Evolutionary conservation across 2,797 vertebrate species (phyloP).

Genomic region (Antennarius maculatus): DNA sequence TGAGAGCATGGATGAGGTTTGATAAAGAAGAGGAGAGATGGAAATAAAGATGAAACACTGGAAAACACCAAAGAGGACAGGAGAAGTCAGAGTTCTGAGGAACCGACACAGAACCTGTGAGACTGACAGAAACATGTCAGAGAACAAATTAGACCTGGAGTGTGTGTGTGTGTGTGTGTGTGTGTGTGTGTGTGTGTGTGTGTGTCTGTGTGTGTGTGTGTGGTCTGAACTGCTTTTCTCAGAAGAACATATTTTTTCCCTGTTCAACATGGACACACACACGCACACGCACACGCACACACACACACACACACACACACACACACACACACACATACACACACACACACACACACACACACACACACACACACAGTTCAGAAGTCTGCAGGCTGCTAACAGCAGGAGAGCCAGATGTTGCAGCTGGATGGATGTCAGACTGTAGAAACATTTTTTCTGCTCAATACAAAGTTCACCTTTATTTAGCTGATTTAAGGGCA

Average conservation of each 20-base stretch:
- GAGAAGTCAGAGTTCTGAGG: constrained; percentile 44
- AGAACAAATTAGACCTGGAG: constrained; percentile 16
- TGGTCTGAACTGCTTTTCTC: constrained; percentile 28
- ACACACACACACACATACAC: constrained; percentile 17
- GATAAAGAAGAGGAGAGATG: constrained; percentile 45
- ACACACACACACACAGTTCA: constrained; percentile 5
- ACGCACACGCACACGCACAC: constrained; percentile 2
- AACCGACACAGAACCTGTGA: constrained; percentile 44
- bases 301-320: constrained; percentile 15
- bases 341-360: constrained; percentile 19
- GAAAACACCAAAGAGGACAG: constrained; percentile 47
- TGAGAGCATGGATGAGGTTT: constrained; percentile 26
- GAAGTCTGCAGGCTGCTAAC: constrained; percentile 34
- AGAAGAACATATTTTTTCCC: constrained; percentile 22
- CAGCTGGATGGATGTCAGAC: constrained; percentile 38
- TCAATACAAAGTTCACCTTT: constrained; percentile 44
- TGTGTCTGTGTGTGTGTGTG: background rate
- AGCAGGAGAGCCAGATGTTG: constrained; percentile 61
- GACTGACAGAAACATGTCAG: constrained; percentile 44
- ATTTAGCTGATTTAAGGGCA: constrained; percentile 7
- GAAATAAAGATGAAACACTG: constrained; percentile 51
- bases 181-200: constrained; percentile 9
- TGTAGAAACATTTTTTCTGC: constrained; percentile 11
- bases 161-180: constrained; percentile 11
- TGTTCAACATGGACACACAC: background rate